These are phyloP conservation scores for Rallus crepitans DNA, from an alignment of 2,797 vertebrate genomes.

Conservation along the genomic window DNA sequence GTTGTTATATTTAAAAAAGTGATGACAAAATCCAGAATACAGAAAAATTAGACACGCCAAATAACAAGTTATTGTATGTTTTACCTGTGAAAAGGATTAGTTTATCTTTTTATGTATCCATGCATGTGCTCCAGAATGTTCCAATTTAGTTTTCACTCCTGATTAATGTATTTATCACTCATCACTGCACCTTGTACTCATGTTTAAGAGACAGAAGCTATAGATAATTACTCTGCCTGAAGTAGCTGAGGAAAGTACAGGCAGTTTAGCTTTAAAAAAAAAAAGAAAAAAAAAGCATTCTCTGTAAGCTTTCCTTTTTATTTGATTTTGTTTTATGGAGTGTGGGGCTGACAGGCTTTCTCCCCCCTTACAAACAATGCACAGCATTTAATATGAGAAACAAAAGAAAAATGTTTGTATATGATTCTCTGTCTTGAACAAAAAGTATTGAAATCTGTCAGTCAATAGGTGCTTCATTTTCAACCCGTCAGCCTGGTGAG, in stretches of 20 bases:
- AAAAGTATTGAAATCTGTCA: conserved; percentile 21
- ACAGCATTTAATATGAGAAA: neutral
- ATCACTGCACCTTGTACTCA: neutral
- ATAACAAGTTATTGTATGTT: neutral
- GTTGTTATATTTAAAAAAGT: conserved; percentile 70
- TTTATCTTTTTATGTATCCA: neutral
- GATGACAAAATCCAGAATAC: conserved; percentile 79
- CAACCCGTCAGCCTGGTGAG: neutral
- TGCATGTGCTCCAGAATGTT: neutral
- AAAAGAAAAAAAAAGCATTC: neutral
- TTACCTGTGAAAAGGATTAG: neutral
- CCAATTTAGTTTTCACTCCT: conserved; percentile 5
- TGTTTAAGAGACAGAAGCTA: conserved; percentile 11
- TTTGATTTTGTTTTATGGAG: neutral
- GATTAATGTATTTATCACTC: conserved; percentile 6
- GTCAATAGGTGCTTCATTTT: conserved; percentile 31
- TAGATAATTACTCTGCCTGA: conserved; percentile 6
- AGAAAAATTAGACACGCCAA: conserved; percentile 74
- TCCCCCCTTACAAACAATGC: neutral
- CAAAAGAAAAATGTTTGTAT: neutral
- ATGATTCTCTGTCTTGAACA: neutral
- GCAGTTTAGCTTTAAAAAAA: neutral
- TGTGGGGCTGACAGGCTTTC: neutral
- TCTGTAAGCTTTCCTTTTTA: neutral
- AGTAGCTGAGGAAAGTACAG: neutral